These are phyloP conservation scores for Harpagifer antarcticus DNA, from an alignment of 2,797 vertebrate genomes.

Conservation along the genomic window DNA sequence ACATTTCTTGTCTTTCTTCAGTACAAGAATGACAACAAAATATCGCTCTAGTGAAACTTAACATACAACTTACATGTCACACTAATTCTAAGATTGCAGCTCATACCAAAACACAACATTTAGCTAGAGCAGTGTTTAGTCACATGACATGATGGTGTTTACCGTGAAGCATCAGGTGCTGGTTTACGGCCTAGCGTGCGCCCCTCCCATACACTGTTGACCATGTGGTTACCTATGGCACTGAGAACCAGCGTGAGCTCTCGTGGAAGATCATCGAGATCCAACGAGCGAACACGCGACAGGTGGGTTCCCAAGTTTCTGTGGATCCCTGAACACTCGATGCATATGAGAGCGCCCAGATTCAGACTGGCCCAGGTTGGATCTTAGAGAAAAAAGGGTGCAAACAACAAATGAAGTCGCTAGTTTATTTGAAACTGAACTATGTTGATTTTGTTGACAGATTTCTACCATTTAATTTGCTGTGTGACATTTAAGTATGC, in stretches of 20 bases:
- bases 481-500: background rate
- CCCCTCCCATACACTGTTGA: conserved; percentile 93
- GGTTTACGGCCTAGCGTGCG: conserved; percentile 90
- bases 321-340: conserved; percentile 95
- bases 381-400: conserved; percentile 72
- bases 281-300: conserved; percentile 92
- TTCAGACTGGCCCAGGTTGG: conserved; percentile 96
- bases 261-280: conserved; percentile 92
- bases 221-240: conserved; percentile 92
- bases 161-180: conserved; percentile 89
- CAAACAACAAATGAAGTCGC: conserved; percentile 19
- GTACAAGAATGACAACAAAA: background rate
- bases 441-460: background rate
- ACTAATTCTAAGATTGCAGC: background rate
- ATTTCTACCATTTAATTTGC: background rate
- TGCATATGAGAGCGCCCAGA: conserved; percentile 94
- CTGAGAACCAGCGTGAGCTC: conserved; percentile 93
- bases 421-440: conserved; percentile 1
- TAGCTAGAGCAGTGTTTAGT: background rate
- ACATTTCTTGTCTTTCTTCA: conserved; percentile 1
- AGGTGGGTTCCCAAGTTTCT: conserved; percentile 94
- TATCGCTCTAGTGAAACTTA: background rate
- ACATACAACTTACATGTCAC: background rate
- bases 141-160: conserved; percentile 15
- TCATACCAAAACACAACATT: background rate